These are phyloP conservation scores for Tetramorium parvispinum DNA, from an alignment of 1,140 invertebrate species.

Conservation along the genomic window DNA sequence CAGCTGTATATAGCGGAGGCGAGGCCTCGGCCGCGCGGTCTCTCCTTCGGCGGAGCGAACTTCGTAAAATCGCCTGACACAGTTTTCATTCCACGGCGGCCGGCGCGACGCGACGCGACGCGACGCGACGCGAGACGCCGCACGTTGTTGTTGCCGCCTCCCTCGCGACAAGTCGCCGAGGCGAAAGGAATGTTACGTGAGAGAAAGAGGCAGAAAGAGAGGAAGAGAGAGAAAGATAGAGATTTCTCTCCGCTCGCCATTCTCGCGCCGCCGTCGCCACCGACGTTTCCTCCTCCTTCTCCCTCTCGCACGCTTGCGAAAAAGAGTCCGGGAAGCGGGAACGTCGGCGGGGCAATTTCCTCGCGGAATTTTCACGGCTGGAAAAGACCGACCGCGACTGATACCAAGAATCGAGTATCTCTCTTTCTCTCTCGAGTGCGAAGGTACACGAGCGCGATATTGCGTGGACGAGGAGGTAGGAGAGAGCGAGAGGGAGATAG, in stretches of 20 bases:
- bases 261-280: background rate
- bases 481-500: background rate
- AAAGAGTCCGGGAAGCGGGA: conserved; percentile 30
- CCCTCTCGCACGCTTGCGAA: background rate
- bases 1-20: conserved; percentile 38
- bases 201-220: conserved; percentile 1
- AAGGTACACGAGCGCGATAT: conserved; percentile 10
- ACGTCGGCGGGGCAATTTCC: background rate
- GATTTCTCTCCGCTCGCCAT: background rate
- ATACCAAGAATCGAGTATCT: background rate
- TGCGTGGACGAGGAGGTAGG: background rate
- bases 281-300: background rate
- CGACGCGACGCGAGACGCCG: background rate
- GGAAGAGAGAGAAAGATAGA: background rate
- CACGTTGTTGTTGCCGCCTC: conserved; percentile 37
- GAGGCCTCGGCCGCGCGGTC: conserved; percentile 47
- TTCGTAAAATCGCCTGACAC: conserved; percentile 77
- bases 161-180: conserved; percentile 60
- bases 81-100: conserved; percentile 73
- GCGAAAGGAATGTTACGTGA: conserved; percentile 80
- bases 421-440: too few relatives aligned
- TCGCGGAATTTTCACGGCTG: conserved; percentile 29
- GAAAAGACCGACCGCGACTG: conserved; percentile 3
- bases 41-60: conserved; percentile 37
- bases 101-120: conserved; percentile 24